A percentile compares a stretch with the other conserved stretches of the same genome.
These are phyloP conservation scores for Lagorchestes hirsutus DNA, from an alignment of 2,797 vertebrate genomes.

Conservation along the genomic window DNA sequence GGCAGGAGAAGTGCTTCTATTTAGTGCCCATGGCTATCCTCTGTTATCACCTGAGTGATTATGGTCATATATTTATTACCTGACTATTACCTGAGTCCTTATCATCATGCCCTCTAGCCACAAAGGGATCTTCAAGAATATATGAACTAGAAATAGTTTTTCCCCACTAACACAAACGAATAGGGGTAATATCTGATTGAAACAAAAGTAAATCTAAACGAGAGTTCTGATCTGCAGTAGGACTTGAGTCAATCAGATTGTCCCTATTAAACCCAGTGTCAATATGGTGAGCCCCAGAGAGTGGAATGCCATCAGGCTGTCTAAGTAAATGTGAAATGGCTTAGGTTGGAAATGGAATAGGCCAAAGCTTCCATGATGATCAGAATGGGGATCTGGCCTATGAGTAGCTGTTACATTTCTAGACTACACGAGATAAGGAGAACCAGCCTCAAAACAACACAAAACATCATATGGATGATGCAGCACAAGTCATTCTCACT, in stretches of 20 bases:
- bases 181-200: neutral
- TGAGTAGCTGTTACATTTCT: neutral
- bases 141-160: neutral
- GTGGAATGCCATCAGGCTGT: neutral
- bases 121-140: neutral
- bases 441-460: neutral
- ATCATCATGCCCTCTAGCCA: neutral
- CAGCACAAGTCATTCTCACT: neutral
- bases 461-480: neutral
- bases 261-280: neutral
- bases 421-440: neutral
- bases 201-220: neutral
- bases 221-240: neutral
- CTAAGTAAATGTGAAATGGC: neutral
- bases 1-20: neutral
- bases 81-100: neutral
- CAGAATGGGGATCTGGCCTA: neutral
- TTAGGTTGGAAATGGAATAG: neutral
- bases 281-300: neutral
- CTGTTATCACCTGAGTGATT: neutral
- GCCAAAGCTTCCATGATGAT: neutral
- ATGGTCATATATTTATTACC: too few relatives aligned
- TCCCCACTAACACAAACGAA: neutral
- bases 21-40: neutral
- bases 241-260: neutral